Base-by-base conservation (phyloP, 1,140 invertebrate genomes). In the Rhizoglyphus robini region DNA sequence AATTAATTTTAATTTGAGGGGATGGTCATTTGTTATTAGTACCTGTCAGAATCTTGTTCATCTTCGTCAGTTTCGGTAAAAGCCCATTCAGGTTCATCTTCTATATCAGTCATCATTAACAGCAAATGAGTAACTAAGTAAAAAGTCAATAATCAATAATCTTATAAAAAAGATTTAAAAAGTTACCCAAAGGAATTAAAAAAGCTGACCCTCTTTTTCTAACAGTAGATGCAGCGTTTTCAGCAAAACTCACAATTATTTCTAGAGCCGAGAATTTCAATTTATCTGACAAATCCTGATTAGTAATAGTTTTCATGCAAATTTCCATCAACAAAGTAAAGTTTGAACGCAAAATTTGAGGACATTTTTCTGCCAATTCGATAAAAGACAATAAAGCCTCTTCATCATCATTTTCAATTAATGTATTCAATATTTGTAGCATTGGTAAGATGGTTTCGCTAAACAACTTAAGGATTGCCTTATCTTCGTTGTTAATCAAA, bases 91-190 rank as follows among this genome's bases (percentile, higher is more conserved):
- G 84, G 81, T 69, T 95, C 89, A 25, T 98, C 93, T 31, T 97
- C 94, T 46, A 99, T 76, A 72, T 98, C 92, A 13, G 93, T 90
- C 95, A 99, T 98, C 86, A 98, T 88, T 73, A 87, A 83, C 48
- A 99, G 77, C 62, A 96, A 83, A 63, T 90, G 79, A 0, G 88
- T 86, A 20, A 96, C 86, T 68, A 90, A 30, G 65, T 25, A 48
- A 18, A 47, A 34, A 54, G 3, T n/a, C 75, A 69, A 65, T 11
- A 41, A n/a, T n/a, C n/a, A n/a, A n/a, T n/a, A n/a, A n/a, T n/a
- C n/a, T n/a, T n/a, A n/a, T n/a, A n/a, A n/a, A 38, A 36, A 36
- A 15, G 47, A 63, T 25, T 70, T 72, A 59, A 13, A 65, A 63
- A 69, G 20, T 34, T 67, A 72, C 69, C 51, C 27, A 71, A 20